Percentiles rank a stretch among this genome's conserved stretches.
These are phyloP conservation scores for Cuculus canorus DNA, from an alignment of 2,797 vertebrate species.

Conservation along the genomic window DNA sequence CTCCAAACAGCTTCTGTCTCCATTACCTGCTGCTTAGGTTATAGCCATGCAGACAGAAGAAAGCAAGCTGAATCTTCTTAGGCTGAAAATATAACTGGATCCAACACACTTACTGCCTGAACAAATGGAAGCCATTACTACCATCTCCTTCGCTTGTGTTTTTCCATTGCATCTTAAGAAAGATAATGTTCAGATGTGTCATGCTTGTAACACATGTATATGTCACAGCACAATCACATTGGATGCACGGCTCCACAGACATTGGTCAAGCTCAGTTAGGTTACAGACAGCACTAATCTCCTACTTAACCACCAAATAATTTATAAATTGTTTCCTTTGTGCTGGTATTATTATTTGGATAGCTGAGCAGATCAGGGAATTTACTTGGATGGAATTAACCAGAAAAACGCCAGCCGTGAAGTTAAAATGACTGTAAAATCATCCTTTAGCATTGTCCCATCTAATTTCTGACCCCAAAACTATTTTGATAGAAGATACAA, in stretches of 20 bases:
- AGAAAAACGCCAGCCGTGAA: neutral
- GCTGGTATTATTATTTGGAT: neutral
- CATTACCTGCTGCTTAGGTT: neutral
- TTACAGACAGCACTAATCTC: neutral
- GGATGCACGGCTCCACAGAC: neutral
- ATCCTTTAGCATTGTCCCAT: neutral
- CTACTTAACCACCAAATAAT: neutral
- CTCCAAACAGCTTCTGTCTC: neutral
- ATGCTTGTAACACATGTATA: neutral
- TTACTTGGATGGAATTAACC: neutral
- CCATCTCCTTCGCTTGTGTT: neutral
- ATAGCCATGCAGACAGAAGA: neutral
- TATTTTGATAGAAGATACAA: neutral
- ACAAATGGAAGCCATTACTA: neutral
- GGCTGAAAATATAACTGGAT: neutral
- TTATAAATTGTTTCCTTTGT: constrained; percentile 7
- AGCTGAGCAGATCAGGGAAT: neutral
- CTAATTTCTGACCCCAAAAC: neutral
- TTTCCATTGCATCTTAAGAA: neutral
- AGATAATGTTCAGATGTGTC: neutral
- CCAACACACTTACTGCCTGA: neutral
- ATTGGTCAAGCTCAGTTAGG: neutral
- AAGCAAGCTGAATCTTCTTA: neutral
- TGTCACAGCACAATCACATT: neutral
- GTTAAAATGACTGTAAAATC: neutral